These are phyloP conservation scores for Frankliniella intonsa DNA, from an alignment of 2,888 invertebrate genomes.

Conservation along the genomic window DNA sequence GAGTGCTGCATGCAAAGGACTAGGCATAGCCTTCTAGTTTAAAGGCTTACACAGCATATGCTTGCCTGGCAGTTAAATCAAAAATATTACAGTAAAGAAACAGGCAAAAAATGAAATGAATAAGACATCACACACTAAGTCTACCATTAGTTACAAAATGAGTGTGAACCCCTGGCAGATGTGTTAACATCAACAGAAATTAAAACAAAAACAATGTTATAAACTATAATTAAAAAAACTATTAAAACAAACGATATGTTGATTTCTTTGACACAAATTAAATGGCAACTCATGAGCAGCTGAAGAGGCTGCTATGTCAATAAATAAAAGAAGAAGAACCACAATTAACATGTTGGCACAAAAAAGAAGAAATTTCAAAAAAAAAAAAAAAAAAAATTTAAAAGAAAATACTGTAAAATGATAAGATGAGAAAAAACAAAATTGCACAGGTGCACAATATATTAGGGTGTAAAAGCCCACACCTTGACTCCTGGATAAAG, in stretches of 20 bases:
- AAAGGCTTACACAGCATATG: not conserved
- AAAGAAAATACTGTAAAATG: not conserved
- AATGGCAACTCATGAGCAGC: conserved; percentile 13
- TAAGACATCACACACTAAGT: conserved; percentile 10
- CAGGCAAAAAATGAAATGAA: not conserved
- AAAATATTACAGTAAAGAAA: not conserved
- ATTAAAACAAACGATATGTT: conserved; percentile 27
- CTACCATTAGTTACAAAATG: conserved; percentile 15
- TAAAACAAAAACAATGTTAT: conserved; percentile 21
- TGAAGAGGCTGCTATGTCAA: not conserved
- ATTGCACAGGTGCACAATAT: too few relatives aligned
- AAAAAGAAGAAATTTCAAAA: not conserved
- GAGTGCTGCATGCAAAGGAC: not conserved
- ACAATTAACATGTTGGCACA: conserved; percentile 7
- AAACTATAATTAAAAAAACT: conserved; percentile 16
- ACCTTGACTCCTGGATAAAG: not conserved
- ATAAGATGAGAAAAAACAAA: too few relatives aligned
- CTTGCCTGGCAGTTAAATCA: not conserved
- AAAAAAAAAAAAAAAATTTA: not conserved
- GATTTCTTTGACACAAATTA: conserved; percentile 23
- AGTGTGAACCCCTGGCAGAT: conserved; percentile 2
- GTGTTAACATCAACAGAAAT: conserved; percentile 17
- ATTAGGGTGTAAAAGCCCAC: too few relatives aligned
- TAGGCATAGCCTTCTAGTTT: conserved; percentile 1
- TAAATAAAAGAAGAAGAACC: not conserved